A percentile compares a stretch with the other conserved stretches of the same genome.
These are phyloP conservation scores for Umimayanthus kanabou DNA, from an alignment of 92 coral and sea anemone species.

Conservation along the genomic window DNA sequence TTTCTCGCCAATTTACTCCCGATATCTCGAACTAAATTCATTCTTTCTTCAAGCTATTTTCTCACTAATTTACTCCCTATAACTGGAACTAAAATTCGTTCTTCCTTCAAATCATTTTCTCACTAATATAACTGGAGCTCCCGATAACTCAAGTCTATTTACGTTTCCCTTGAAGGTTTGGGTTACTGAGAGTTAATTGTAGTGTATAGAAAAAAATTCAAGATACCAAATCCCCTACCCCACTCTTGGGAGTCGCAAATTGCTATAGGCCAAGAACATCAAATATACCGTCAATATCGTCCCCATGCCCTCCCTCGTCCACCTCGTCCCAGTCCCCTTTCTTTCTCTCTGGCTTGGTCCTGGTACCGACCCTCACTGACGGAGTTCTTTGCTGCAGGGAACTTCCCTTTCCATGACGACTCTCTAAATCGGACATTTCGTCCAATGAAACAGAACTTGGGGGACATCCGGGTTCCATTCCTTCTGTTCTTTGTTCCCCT, in stretches of 20 bases:
- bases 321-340: neutral
- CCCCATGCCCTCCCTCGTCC: neutral
- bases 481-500: neutral
- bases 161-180: too few relatives aligned
- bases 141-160: too few relatives aligned
- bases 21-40: too few relatives aligned
- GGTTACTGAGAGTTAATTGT: too few relatives aligned
- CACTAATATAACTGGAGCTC: too few relatives aligned
- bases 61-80: too few relatives aligned
- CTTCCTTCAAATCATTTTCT: too few relatives aligned
- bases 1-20: too few relatives aligned
- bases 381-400: neutral
- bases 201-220: too few relatives aligned
- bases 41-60: too few relatives aligned
- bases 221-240: neutral
- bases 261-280: neutral
- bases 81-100: too few relatives aligned
- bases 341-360: neutral
- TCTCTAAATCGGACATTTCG: neutral
- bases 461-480: neutral
- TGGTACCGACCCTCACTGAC: neutral
- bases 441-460: neutral
- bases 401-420: neutral
- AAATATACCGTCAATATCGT: constrained; percentile 12
- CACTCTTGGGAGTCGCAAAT: neutral